These are phyloP conservation scores for Drosophila rhopaloa DNA, from an alignment of 1,140 invertebrate species.

Conservation along the genomic window DNA sequence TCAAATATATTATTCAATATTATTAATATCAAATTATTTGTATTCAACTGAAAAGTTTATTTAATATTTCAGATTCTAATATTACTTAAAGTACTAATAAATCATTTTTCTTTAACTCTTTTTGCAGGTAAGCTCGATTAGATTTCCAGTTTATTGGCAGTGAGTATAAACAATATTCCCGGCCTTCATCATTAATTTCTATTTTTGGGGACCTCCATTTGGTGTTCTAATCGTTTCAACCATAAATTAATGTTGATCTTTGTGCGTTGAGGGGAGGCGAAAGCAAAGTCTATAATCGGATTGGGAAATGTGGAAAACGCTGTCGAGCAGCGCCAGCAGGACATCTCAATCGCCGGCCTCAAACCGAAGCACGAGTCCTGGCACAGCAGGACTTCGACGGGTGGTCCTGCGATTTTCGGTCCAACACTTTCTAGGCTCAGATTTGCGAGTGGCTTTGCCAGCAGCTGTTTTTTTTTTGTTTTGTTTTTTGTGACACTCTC, in stretches of 20 bases:
- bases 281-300: conserved; percentile 73
- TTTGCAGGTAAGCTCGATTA: conserved; percentile 71
- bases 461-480: conserved; percentile 57
- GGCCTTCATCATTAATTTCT: conserved; percentile 43
- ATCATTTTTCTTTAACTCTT: conserved; percentile 22
- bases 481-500: conserved; percentile 5
- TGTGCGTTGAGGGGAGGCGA: conserved; percentile 38
- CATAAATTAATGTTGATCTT: conserved; percentile 75
- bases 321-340: conserved; percentile 67
- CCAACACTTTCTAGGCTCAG: conserved; percentile 70
- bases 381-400: conserved; percentile 73
- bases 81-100: background rate
- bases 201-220: conserved; percentile 46
- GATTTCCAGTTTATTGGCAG: conserved; percentile 33
- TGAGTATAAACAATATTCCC: conserved; percentile 27
- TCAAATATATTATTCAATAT: no score
- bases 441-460: conserved; percentile 56
- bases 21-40: no score
- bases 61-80: no score
- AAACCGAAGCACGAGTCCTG: conserved; percentile 69
- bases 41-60: background rate
- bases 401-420: conserved; percentile 54
- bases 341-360: conserved; percentile 71
- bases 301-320: conserved; percentile 43
- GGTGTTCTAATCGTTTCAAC: conserved; percentile 67